Evolutionary conservation across 1,140 invertebrate species (phyloP), one percentile per base, ranked within the genome.

Genomic region (Platorchestia sp.): DNA sequence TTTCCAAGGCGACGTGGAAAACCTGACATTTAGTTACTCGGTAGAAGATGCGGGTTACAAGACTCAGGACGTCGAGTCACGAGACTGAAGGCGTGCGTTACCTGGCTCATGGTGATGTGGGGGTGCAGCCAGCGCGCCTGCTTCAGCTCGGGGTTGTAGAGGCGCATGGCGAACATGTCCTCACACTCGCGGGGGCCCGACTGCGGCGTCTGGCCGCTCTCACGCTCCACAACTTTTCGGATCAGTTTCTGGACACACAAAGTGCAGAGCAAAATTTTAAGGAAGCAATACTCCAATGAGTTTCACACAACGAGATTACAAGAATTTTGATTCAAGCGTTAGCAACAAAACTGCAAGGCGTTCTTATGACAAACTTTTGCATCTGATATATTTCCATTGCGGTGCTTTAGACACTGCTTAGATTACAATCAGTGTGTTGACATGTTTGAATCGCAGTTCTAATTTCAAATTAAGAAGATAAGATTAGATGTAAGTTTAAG

Each of bases 11-110:
- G n/a, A n/a, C n/a, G n/a, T n/a, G n/a, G n/a, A n/a, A n/a, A n/a
- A n/a, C n/a, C n/a, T n/a, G n/a, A n/a, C n/a, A n/a, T n/a, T 98
- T 0, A 99, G 97, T 96, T 99, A 98, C 96, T 98, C 98, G 53
- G 53, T 75, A 16, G 36, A 75, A 14, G 53, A 36, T 75, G 36
- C 53, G n/a, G n/a, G 14, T 89, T 89, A 89, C 87, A 5, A 19
- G 87, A 42, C 36, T 42, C 87, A 89, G 41, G 41, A 41, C 42
- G 87, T 5, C 14, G 87, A 6, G 43, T 10, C 5, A n/a, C n/a
- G n/a, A n/a, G n/a, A n/a, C n/a, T n/a, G n/a, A n/a, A n/a, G n/a
- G n/a, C n/a, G 87, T 42, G 41, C 5, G 87, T 41, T 93, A 93
- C 91, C 91, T 93, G 91, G 44, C 44, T 47, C 91, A 93, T 93